A percentile compares a stretch with the other conserved stretches of the same genome.
These are phyloP conservation scores for Araneus ventricosus DNA, from an alignment of 1,140 invertebrate genomes.

Conservation along the genomic window DNA sequence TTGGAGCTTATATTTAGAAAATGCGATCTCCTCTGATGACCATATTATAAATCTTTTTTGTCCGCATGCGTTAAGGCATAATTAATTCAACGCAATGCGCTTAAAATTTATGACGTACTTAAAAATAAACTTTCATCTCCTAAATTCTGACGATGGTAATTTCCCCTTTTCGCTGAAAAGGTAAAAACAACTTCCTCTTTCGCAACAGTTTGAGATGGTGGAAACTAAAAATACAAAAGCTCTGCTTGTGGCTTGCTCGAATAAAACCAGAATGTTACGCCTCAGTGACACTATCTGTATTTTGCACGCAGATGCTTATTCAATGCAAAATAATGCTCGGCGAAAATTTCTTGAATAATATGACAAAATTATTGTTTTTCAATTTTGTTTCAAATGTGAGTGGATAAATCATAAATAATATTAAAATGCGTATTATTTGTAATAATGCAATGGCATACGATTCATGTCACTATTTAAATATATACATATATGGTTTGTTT, in stretches of 20 bases:
- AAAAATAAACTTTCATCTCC: constrained; percentile 55
- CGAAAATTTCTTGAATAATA: too few relatives aligned
- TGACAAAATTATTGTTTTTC: too few relatives aligned
- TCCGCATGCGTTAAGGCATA: constrained; percentile 28
- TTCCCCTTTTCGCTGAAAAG: constrained; percentile 26
- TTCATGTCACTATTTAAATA: too few relatives aligned
- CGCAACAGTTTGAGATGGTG: background rate
- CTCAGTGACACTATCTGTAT: too few relatives aligned
- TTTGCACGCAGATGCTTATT: too few relatives aligned
- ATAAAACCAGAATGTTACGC: too few relatives aligned
- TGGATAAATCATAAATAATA: too few relatives aligned
- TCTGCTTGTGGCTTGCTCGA: background rate
- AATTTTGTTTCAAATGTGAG: too few relatives aligned
- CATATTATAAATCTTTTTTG: constrained; percentile 62
- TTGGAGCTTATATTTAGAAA: constrained; percentile 39
- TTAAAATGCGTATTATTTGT: too few relatives aligned
- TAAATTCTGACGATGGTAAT: constrained; percentile 30
- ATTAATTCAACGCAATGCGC: constrained; percentile 56
- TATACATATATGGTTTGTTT: too few relatives aligned
- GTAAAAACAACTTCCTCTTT: background rate
- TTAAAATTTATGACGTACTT: constrained; percentile 65
- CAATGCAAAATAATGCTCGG: too few relatives aligned
- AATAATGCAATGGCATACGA: too few relatives aligned
- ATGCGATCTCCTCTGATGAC: constrained; percentile 46
- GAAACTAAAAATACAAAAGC: background rate